Evolutionary conservation across 2,888 invertebrate genomes (phyloP), one percentile per base, ranked within the genome.

Genomic region (Amphipoea oculea): DNA sequence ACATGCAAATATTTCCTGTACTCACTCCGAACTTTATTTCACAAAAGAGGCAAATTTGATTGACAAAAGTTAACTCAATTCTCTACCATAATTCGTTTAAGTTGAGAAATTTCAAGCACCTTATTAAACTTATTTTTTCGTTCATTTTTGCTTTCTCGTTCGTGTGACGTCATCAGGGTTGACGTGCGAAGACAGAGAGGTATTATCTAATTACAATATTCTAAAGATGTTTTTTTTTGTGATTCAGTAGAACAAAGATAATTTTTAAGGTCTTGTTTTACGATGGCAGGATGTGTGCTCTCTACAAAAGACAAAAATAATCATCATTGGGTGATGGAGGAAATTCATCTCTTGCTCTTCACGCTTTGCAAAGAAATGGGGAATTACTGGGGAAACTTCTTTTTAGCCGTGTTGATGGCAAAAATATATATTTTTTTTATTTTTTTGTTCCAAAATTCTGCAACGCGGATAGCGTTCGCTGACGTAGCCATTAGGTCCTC

Each of bases 31-130:
- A 29, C 17, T 79, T 48, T 81, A 40, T 73, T 79, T 79, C 29
- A 65, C 17, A 72, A 45, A 72, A 51, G 40, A 54, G 3, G 7
- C 40, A 51, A 17, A 2, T 62, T 75, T 79, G 67, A 67, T 82
- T 82, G 79, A 62, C 76, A 40, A 36, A 45, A 62, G 62, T 54
- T 80, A 82, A 80, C 63, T 48, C 68, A 23, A 80, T 80, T 82
- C 29, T 23, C 0, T 14, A 3, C 40, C 45, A 29, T 80, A 82
- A 80, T 82, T 82, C 83, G 68, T 76, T 80, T 68, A 76, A 29
- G 62, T 82, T 48, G 40, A 68, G 51, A 54, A 60, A 82, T 45
- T 60, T 76, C 2, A 3, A 68, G 54, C 14, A 9, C 36, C 6
- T 63, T 45, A 11, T 51, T 48, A 9, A 57, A 5, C 20, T 45